Base-by-base conservation (phyloP, 1,140 invertebrate species). In the Atta texana region DNA sequence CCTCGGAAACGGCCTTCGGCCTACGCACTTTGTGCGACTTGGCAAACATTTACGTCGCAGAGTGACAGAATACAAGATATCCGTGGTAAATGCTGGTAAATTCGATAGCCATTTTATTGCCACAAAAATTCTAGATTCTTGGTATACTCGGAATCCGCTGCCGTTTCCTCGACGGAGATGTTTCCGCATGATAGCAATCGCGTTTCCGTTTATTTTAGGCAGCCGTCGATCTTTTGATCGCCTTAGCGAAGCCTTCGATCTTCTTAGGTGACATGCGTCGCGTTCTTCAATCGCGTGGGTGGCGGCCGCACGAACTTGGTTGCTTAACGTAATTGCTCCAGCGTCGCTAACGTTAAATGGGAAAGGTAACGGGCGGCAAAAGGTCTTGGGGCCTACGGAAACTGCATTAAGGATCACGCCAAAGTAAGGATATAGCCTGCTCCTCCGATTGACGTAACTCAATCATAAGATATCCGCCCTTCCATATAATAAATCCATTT, bases 341-440 rank as follows among this genome's bases (percentile, higher is more conserved):
- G n/a, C 55, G 28, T 12, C 44, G 34, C 49, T 81, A 64, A 57
- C 63, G 31, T 51, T 59, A 84, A 84, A 84, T 84, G 80, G 69
- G 57, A 75, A 84, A 75, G 80, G 80, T 84, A 84, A 74, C 53
- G 6, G 49, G 68, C 21, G 16, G 55, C 39, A 24, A 63, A 84
- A 84, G 80, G 69, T 84, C 80, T 74, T 39, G 24, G 16, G 77
- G 34, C 24, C 44, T 49, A 5, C 34, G 39, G 39, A 10, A 55
- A 24, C n/a, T 10, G n/a, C 16, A 49, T 84, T 39, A 61, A 34
- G 24, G 14, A 59, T 82, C 80, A 74, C 21, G 44, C 28, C 39
- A 18, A 18, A 21, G 18, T 5, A 44, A 6, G 1, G 21, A 12
- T 21, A 49, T 18, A 74, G 14, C 28, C 12, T 44, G 24, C 34